Conservation (phyloP, 1,140 invertebrate genomes). For the Lucilia sericata region DNA sequence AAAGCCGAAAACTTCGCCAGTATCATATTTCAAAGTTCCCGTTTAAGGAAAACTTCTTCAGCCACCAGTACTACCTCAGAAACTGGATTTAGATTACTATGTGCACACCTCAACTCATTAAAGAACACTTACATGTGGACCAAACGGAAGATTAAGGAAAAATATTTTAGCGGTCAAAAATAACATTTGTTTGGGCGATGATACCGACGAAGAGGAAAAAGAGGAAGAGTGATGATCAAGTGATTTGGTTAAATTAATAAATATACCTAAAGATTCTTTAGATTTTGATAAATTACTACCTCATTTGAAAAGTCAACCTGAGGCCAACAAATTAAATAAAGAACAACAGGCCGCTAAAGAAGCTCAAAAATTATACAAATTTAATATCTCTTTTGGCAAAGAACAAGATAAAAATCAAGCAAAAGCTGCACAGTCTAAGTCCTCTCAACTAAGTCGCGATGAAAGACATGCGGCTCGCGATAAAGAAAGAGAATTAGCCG, state of each 20-base stretch:
- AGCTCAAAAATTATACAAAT: background rate
- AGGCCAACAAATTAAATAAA: background rate
- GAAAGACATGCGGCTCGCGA: background rate
- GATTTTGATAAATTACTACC: slow-evolving; percentile 46
- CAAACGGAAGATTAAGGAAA: slow-evolving; percentile 6
- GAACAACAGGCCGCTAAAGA: background rate
- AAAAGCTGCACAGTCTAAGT: background rate
- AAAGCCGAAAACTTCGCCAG: background rate
- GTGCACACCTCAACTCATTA: slow-evolving; percentile 46
- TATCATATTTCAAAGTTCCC: slow-evolving; percentile 36
- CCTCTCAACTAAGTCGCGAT: background rate
- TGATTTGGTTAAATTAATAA: slow-evolving; percentile 30
- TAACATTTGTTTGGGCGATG: slow-evolving; percentile 43
- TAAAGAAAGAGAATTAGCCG: background rate
- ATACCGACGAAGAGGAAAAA: slow-evolving; percentile 37
- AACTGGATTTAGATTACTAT: slow-evolving; percentile 35
- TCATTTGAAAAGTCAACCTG: slow-evolving; percentile 32
- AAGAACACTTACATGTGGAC: slow-evolving; percentile 24
- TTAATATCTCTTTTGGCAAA: background rate
- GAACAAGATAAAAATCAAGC: background rate
- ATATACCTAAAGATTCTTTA: slow-evolving; percentile 38
- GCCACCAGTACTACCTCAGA: slow-evolving; percentile 15
- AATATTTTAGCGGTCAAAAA: background rate
- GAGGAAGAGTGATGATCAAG: background rate
- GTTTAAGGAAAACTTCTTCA: background rate